These are phyloP conservation scores for Drosophila peninsularis DNA, from an alignment of 2,888 invertebrate species.

Conservation along the genomic window DNA sequence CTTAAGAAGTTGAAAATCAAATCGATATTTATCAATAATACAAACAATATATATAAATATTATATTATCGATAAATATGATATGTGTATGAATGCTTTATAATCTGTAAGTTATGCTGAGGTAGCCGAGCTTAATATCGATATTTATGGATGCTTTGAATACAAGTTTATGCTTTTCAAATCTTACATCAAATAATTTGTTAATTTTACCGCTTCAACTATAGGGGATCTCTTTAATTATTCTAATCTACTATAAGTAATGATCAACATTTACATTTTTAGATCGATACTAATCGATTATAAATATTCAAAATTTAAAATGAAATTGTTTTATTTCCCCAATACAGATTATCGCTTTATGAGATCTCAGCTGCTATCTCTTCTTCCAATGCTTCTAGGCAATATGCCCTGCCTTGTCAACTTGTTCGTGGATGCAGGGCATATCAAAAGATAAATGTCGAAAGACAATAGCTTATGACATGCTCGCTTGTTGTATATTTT, in stretches of 20 bases:
- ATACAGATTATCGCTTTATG: neutral
- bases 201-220: too few species aligned
- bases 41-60: too few species aligned
- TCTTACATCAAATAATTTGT: neutral
- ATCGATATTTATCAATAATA: neutral
- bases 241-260: too few species aligned
- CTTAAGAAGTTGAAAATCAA: too few species aligned
- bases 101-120: neutral
- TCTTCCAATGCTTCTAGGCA: neutral
- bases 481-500: neutral
- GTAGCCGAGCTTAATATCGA: neutral
- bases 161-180: neutral
- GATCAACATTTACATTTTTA: too few species aligned
- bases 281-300: neutral
- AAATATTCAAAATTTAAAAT: neutral
- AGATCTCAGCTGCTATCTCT: neutral
- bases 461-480: constrained; percentile 25
- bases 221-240: too few species aligned
- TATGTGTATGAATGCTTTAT: too few species aligned
- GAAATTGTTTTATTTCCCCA: neutral
- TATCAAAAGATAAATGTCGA: constrained; percentile 6
- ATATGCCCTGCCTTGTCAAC: neutral
- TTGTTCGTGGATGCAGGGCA: neutral
- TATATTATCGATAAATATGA: too few species aligned
- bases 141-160: neutral